Evolutionary conservation across 2,113 vertebrate genomes (phyloP).

Genomic region (Bubalus kerabau): DNA sequence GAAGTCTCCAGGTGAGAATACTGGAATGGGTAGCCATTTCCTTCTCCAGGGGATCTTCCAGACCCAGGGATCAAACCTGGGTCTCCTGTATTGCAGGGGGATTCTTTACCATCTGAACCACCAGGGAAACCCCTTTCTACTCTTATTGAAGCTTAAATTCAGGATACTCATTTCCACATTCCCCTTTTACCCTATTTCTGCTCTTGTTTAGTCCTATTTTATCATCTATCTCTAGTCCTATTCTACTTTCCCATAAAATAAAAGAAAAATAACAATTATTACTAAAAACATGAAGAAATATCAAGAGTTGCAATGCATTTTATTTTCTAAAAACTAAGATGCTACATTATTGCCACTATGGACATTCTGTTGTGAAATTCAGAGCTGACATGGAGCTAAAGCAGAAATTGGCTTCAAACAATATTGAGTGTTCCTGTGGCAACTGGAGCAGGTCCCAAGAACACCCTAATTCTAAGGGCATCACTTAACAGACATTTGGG

Average conservation of each 20-base stretch:
- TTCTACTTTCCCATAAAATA: not conserved
- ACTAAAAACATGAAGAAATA: not conserved
- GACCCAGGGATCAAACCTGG: not conserved
- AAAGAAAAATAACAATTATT: not conserved
- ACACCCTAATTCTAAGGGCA: not conserved
- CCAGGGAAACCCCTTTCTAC: not conserved
- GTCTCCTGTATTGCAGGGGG: not conserved
- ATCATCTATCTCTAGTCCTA: not conserved
- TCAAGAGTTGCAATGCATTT: not conserved
- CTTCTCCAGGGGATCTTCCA: not conserved
- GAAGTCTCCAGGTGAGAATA: not conserved
- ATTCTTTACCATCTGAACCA: not conserved
- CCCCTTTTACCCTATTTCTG: not conserved
- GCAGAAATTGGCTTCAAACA: rapidly evolving
- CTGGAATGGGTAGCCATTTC: not conserved
- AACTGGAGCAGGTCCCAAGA: rapidly evolving
- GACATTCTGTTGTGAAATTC: too few species aligned
- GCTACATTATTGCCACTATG: not conserved
- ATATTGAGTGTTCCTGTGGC: rapidly evolving
- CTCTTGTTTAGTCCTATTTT: not conserved
- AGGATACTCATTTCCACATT: not conserved
- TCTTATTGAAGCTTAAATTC: not conserved
- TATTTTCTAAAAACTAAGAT: not conserved
- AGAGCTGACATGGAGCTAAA: not conserved
- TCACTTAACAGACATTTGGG: not conserved